Base-by-base conservation (phyloP, 2,113 vertebrate genomes). In the Sturnus vulgaris region DNA sequence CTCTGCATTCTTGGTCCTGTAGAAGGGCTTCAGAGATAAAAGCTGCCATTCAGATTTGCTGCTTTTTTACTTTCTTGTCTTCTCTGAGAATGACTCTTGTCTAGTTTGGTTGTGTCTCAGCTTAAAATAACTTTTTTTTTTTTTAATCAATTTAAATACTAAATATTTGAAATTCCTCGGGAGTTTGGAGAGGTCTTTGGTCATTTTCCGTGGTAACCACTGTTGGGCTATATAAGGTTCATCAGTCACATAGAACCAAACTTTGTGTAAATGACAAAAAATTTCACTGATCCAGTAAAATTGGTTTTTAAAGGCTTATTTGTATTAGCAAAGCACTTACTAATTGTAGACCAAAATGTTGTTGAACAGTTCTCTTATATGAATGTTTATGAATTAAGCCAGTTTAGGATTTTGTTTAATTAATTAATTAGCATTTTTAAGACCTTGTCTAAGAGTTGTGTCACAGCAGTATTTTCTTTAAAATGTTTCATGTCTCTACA, bases 121-220 rank as follows among this genome's bases (percentile, higher is more conserved):
- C 84, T 82, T 92, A 86, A 96, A 92, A 92, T 86, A 90, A 71
- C 47, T 61, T 78, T 90, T 78, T 25, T 55, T 71, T 68, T 52
- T 44, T 55, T 72, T 70, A 14, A 40, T 60, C 53, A 63, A 70
- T 40, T 35, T 4, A 6, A 89, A 84, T 73, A 33, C 69, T 18
- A 57, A 81, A 28, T 81, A 49, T 75, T 55, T 92, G 22, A 68
- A 95, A 84, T 71, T 72, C 40, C 28, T 71, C 27, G 22, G 39
- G 52, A 47, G 13, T 72, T 93, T 84, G 30, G 52, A 75, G 65
- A 85, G 22, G 21, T 35, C 49, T 86, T 80, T 42, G 44, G 20
- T 82, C 2, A 6, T 85, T 89, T 84, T 84, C 46, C 31, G 8
- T 76, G 39, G 15, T 78, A 63, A 39, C 56, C 23, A 2, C 24